Evolutionary conservation across 2,797 vertebrate genomes (phyloP), one percentile per base, ranked within the genome.

Genomic region (Mormyrus proboscirostris): DNA sequence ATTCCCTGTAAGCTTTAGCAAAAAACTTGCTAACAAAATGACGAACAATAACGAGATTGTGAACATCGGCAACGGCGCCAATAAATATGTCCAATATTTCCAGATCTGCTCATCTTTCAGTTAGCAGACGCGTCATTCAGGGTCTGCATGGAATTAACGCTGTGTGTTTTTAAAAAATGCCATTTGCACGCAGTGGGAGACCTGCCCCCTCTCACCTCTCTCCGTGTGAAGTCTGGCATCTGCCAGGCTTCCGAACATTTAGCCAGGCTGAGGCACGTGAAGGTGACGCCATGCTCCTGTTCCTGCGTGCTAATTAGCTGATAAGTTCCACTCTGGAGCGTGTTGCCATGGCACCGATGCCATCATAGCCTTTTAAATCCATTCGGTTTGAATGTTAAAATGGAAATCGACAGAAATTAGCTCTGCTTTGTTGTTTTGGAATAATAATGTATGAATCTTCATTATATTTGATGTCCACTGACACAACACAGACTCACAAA

Each of bases 211-310:
- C 44, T 65, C 87, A 88, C 44, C 65, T 88, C 44, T 3, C 38
- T 76, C 59, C 14, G 22, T 88, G 87, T 76, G 87, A 88, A 88
- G 62, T 50, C 87, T 65, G 33, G 62, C 62, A 51, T 88, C 87
- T 88, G 62, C 44, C 44, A 73, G 19, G n/a, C 87, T n/a, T 88
- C 65, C 59, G 3, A 88, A 88, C 47, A 33, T 19, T 88, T 59
- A 65, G 86, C 55, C 12, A 29, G 38, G 59, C 59, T 62, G 59
- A 88, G 86, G 55, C 55, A 88, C 55, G 44, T 65, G 57, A 22
- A 73, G 25, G 87, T 88, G 57, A 73, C 29, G 65, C 87, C 25
- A 10, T 38, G 62, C 38, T 47, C 10, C 38, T 50, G 4, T 6
- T 88, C 14, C 87, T 38, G 86, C 29, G 33, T 53, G 38, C 55